These are phyloP conservation scores for Drosophila hydei DNA, from an alignment of 1,140 invertebrate genomes.

Conservation along the genomic window DNA sequence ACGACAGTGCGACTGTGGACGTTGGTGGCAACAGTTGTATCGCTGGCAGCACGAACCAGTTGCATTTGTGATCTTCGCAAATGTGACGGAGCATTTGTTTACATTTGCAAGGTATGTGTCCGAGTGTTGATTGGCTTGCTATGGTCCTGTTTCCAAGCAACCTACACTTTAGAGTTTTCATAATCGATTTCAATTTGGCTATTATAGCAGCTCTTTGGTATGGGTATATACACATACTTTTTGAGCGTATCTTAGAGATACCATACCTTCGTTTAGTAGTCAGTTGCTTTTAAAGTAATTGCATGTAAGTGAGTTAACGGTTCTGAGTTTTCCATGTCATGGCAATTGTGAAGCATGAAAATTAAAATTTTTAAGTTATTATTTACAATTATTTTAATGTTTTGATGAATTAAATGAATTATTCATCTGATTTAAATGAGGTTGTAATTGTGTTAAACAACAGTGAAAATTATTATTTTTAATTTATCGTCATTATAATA, in stretches of 20 bases:
- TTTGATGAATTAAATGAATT: not conserved
- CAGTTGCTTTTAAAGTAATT: conserved; percentile 24
- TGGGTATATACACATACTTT: not conserved
- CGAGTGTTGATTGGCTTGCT: conserved; percentile 11
- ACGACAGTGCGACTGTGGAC: conserved; percentile 50
- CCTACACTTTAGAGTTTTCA: conserved; percentile 24
- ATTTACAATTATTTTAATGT: conserved; percentile 30
- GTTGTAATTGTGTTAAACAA: conserved; percentile 11
- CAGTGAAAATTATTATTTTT: not conserved
- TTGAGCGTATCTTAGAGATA: conserved; percentile 4
- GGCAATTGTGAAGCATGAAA: conserved; percentile 9
- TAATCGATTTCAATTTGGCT: conserved; percentile 37
- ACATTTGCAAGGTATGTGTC: not conserved
- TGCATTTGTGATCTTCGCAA: conserved; percentile 8
- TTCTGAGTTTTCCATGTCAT: conserved; percentile 16
- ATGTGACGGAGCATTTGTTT: not conserved
- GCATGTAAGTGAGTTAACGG: not conserved
- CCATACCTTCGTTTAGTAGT: not conserved
- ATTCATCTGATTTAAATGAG: conserved; percentile 1
- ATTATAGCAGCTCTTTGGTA: not conserved
- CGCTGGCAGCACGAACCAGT: not conserved
- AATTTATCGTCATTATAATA: no score
- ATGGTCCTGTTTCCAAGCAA: conserved; percentile 29
- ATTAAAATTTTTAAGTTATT: conserved; percentile 16
- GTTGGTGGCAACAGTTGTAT: conserved; percentile 50